A percentile compares a stretch with the other conserved stretches of the same genome.
Conservation (phyloP, 1,140 invertebrate genomes). For the Zophobas atratus region DNA sequence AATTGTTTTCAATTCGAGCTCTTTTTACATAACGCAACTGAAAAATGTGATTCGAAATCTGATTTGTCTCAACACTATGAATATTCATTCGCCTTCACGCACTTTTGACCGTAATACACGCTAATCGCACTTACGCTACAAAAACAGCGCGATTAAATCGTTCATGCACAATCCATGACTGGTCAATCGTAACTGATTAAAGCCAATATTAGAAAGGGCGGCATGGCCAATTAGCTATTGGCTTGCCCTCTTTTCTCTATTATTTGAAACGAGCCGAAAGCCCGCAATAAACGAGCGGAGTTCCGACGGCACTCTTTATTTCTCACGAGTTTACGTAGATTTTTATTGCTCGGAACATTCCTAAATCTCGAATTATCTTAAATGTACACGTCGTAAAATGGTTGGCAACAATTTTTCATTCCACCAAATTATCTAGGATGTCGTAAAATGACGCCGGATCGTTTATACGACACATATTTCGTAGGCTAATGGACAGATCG, state of each 20-base stretch:
- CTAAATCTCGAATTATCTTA: slow-evolving; percentile 14
- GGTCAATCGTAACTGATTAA: background rate
- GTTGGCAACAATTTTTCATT: slow-evolving; percentile 19
- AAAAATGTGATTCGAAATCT: slow-evolving; percentile 8
- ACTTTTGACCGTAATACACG: background rate
- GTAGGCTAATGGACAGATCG: slow-evolving; percentile 22
- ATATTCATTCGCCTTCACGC: slow-evolving; percentile 6
- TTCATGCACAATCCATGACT: background rate
- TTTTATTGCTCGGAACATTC: background rate
- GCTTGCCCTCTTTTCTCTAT: background rate
- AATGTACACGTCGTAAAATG: slow-evolving; percentile 31
- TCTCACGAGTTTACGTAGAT: background rate
- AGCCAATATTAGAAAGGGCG: background rate
- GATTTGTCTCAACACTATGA: background rate
- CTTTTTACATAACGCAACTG: background rate
- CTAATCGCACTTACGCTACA: background rate
- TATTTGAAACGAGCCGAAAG: background rate
- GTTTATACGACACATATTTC: slow-evolving; percentile 24
- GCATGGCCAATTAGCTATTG: background rate
- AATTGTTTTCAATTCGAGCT: slow-evolving; percentile 42
- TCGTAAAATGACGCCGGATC: slow-evolving; percentile 4
- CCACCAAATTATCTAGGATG: slow-evolving; percentile 7
- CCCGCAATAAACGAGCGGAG: background rate
- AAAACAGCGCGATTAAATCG: background rate
- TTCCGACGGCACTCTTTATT: background rate